Percentiles rank a stretch among this genome's conserved stretches.
Conservation (phyloP, 2,797 vertebrate species). For the Tapera naevia region DNA sequence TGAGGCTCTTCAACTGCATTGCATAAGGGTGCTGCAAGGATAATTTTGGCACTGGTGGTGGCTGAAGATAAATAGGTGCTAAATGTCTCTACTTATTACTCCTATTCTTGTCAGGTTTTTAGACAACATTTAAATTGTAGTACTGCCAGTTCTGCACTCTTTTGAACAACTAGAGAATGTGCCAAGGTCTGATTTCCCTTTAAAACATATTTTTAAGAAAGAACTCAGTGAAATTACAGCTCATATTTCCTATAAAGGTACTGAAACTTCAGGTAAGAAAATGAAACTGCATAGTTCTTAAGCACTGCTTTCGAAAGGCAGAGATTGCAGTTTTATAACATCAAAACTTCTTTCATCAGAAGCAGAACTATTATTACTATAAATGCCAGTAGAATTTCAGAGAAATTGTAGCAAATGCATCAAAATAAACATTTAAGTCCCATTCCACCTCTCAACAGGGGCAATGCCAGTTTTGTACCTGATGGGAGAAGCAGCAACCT, state of each 20-base stretch:
- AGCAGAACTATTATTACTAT: not conserved
- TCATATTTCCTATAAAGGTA: not conserved
- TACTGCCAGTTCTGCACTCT: constrained; percentile 18
- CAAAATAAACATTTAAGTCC: not conserved
- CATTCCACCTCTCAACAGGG: not conserved
- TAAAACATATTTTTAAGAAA: constrained; percentile 16
- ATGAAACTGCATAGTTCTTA: not conserved
- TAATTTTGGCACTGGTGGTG: not conserved
- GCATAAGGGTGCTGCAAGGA: constrained; percentile 9
- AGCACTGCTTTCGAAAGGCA: not conserved
- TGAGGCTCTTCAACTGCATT: not conserved
- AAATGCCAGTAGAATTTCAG: constrained; percentile 2
- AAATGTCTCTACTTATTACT: constrained; percentile 20
- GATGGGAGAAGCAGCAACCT: not conserved
- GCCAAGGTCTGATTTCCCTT: not conserved
- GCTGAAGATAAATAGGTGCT: constrained; percentile 14
- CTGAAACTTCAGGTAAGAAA: not conserved
- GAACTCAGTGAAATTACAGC: not conserved
- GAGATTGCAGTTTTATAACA: not conserved
- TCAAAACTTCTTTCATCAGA: not conserved
- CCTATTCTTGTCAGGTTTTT: constrained; percentile 36
- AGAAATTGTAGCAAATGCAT: not conserved
- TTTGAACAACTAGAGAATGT: not conserved
- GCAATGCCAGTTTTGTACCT: not conserved
- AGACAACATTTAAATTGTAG: constrained; percentile 12